Evolutionary conservation across 2,797 vertebrate species (phyloP).

Genomic region (Apogon hyalosoma): DNA sequence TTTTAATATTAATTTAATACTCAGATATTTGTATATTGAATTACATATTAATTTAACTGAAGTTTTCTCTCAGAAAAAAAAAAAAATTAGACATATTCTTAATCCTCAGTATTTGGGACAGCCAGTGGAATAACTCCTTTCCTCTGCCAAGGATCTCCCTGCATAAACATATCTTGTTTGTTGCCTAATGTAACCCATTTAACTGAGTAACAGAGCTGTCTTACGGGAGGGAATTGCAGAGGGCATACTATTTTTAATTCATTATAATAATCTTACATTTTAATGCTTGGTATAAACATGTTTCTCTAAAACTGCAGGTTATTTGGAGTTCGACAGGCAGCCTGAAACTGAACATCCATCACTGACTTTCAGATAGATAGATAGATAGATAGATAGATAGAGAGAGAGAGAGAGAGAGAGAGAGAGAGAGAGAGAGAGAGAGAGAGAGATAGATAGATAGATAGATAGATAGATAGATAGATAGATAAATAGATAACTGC

Average conservation of each 20-base stretch:
- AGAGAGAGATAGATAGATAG: constrained; percentile 36
- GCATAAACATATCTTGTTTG: constrained; percentile 45
- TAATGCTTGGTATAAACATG: constrained; percentile 7
- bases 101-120: neutral
- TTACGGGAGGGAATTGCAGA: constrained; percentile 39
- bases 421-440: too few species aligned
- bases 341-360: constrained; percentile 35
- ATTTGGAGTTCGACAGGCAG: constrained; percentile 25
- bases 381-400: too few species aligned
- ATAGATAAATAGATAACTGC: constrained; percentile 30
- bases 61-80: neutral
- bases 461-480: constrained; percentile 27
- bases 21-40: too few species aligned
- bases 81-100: neutral
- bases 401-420: too few species aligned
- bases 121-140: constrained; percentile 10
- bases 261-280: constrained; percentile 25
- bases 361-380: constrained; percentile 26
- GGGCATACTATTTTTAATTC: constrained; percentile 38
- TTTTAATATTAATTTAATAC: neutral
- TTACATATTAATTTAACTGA: neutral
- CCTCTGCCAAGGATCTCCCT: constrained; percentile 26
- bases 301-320: constrained; percentile 14
- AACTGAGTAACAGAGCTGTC: constrained; percentile 41
- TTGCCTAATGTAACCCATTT: constrained; percentile 45